Percentiles rank a stretch among this genome's conserved stretches.
These are phyloP conservation scores for Muntiacus muntjak DNA, from an alignment of 2,113 vertebrate genomes.

Conservation along the genomic window DNA sequence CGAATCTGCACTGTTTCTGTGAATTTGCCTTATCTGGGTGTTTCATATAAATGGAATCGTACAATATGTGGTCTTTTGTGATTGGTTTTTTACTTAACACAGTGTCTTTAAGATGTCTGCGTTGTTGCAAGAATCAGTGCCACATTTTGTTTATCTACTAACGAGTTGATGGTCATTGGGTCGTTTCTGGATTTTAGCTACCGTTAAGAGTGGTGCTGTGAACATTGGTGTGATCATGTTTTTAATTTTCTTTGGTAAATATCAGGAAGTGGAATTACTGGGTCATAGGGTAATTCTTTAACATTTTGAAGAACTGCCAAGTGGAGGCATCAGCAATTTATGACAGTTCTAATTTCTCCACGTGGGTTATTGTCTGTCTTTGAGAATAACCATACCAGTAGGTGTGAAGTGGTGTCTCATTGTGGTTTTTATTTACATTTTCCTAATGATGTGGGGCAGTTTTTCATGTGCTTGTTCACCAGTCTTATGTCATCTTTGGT, in stretches of 20 bases:
- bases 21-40: neutral
- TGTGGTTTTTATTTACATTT: slow-evolving; percentile 17
- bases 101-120: neutral
- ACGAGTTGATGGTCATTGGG: neutral
- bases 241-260: neutral
- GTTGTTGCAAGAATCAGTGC: neutral
- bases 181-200: neutral
- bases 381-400: neutral
- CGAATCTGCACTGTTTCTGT: neutral
- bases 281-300: neutral
- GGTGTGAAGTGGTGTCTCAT: neutral
- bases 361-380: neutral
- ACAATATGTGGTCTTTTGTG: neutral
- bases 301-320: neutral
- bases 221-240: neutral
- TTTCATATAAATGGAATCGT: neutral
- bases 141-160: neutral
- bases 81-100: neutral
- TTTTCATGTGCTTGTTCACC: neutral
- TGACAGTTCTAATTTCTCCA: neutral
- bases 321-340: neutral
- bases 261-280: neutral
- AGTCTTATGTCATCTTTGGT: neutral
- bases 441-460: neutral
- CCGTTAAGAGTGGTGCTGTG: neutral